A percentile compares a stretch with the other conserved stretches of the same genome.
Evolutionary conservation across 2,888 invertebrate genomes (phyloP).

Genomic region (Tachina lurida): DNA sequence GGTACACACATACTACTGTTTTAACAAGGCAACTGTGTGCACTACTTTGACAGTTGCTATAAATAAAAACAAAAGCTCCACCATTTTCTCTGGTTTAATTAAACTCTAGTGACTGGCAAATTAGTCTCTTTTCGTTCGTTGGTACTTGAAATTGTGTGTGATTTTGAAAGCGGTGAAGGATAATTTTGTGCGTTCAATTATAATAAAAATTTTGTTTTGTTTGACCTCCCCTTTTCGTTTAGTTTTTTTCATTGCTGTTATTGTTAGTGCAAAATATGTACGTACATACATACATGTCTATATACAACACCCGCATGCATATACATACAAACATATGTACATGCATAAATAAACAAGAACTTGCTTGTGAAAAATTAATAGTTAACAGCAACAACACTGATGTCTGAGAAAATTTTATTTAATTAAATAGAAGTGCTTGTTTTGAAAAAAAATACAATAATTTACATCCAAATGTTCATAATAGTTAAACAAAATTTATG

Average conservation of each 20-base stretch:
- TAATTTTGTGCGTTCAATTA: constrained; percentile 46
- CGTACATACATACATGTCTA: neutral
- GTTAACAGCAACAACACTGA: constrained; percentile 3
- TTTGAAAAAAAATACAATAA: constrained; percentile 26
- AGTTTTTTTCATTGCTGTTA: constrained; percentile 24
- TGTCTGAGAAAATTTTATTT: constrained; percentile 3
- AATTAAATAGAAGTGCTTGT: constrained; percentile 36
- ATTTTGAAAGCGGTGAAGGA: neutral
- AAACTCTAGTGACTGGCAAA: constrained; percentile 30
- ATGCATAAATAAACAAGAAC: constrained; percentile 53
- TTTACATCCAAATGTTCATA: constrained; percentile 11
- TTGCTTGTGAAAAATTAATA: constrained; percentile 44
- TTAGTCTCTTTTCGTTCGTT: constrained; percentile 65
- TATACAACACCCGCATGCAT: constrained; percentile 54
- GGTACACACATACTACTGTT: neutral
- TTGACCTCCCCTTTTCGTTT: constrained; percentile 46
- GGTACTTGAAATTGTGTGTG: constrained; percentile 53
- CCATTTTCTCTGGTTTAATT: constrained; percentile 27
- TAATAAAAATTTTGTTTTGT: constrained; percentile 58
- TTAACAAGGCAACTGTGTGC: constrained; percentile 44
- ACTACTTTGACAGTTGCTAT: constrained; percentile 46
- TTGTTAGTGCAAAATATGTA: constrained; percentile 49
- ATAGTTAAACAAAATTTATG: neutral
- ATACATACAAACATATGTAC: neutral
- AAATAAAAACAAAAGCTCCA: constrained; percentile 25